These are phyloP conservation scores for Chrysemys picta DNA, from an alignment of 2,113 vertebrate genomes.

Conservation along the genomic window DNA sequence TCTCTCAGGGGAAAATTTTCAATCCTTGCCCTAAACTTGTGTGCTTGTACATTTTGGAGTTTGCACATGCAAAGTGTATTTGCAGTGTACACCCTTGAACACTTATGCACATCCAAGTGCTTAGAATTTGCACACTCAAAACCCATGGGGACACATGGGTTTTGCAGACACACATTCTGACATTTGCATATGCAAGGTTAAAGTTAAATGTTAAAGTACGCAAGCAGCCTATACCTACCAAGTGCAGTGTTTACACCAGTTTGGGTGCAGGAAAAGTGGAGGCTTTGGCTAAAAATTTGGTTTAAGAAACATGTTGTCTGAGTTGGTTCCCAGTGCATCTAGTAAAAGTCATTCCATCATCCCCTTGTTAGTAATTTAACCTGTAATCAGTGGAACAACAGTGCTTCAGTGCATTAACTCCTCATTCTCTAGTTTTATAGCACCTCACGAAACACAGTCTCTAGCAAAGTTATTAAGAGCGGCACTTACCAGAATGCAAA, in stretches of 20 bases:
- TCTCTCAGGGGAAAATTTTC: not conserved
- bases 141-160: rapidly evolving
- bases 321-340: not conserved
- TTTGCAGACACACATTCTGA: not conserved
- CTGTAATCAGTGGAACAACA: not conserved
- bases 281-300: not conserved
- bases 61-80: not conserved
- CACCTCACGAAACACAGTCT: not conserved
- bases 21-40: not conserved
- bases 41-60: not conserved
- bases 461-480: constrained; percentile 33
- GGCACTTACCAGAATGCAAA: constrained; percentile 10
- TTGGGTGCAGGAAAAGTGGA: not conserved
- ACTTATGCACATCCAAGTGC: not conserved
- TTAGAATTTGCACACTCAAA: not conserved
- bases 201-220: not conserved
- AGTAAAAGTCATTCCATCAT: not conserved
- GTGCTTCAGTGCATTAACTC: not conserved
- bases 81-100: not conserved
- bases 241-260: not conserved
- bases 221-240: not conserved
- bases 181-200: not conserved
- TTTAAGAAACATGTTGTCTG: rapidly evolving
- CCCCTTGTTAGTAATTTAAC: not conserved
- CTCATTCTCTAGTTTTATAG: not conserved